Percentiles rank a stretch among this genome's conserved stretches.
Evolutionary conservation across 2,797 vertebrate genomes (phyloP).

Genomic region (Etheostoma perlongum): DNA sequence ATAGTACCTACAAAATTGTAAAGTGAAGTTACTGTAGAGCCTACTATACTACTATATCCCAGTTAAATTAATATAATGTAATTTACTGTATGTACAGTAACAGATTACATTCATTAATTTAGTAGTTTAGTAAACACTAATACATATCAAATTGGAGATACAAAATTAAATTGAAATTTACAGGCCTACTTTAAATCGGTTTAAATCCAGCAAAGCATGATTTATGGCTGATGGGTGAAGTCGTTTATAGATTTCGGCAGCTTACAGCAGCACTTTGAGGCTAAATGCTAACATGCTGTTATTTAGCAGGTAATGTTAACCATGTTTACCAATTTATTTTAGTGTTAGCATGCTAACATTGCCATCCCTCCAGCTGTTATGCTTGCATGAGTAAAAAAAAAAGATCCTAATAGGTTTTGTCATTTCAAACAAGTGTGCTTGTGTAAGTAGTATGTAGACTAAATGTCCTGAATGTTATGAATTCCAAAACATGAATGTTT

Average conservation of each 20-base stretch:
- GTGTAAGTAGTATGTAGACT: not conserved
- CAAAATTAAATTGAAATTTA: not conserved
- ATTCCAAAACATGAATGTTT: not conserved
- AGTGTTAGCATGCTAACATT: conserved; percentile 1
- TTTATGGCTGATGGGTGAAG: not conserved
- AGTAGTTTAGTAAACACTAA: too few species aligned
- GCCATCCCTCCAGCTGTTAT: not conserved
- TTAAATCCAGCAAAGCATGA: not conserved
- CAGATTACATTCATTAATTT: not conserved
- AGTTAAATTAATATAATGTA: not conserved
- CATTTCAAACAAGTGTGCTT: not conserved
- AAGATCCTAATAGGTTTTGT: too few species aligned
- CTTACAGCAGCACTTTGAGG: not conserved
- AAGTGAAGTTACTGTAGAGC: not conserved
- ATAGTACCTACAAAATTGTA: not conserved
- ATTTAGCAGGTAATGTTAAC: not conserved
- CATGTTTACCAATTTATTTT: not conserved
- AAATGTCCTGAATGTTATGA: not conserved
- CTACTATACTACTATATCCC: not conserved
- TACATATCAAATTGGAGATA: not conserved
- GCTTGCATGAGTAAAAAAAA: not conserved
- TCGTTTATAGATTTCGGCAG: not conserved
- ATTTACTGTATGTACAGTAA: not conserved
- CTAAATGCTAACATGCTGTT: not conserved
- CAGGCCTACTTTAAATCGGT: not conserved